Conservation (phyloP, 2,113 vertebrate genomes). For the Tupaia chinensis region DNA sequence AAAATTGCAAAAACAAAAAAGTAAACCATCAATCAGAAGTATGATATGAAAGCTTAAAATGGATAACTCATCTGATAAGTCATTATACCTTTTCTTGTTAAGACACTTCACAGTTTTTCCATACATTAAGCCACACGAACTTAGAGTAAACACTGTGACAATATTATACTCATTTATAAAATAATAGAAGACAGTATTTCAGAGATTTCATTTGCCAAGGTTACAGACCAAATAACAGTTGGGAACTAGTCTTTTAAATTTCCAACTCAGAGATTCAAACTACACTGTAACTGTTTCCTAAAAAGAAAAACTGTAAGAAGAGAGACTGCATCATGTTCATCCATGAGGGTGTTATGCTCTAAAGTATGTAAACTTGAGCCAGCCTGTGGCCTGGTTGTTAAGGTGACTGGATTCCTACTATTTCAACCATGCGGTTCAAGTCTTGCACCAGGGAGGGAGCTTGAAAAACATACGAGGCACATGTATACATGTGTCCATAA, state of each 20-base stretch:
- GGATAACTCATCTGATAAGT: background rate
- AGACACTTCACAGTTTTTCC: background rate
- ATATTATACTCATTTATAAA: background rate
- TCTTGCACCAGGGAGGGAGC: too few relatives aligned
- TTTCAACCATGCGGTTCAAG: too few relatives aligned
- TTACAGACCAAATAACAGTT: background rate
- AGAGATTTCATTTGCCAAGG: background rate
- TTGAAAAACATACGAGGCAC: too few relatives aligned
- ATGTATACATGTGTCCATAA: too few relatives aligned
- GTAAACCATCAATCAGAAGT: background rate
- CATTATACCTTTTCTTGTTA: background rate
- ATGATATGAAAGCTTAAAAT: background rate
- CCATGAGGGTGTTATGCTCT: background rate
- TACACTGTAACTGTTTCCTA: background rate
- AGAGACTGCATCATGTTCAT: background rate
- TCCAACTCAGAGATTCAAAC: background rate
- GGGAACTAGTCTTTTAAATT: background rate
- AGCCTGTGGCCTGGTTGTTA: too few relatives aligned
- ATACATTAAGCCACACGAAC: background rate
- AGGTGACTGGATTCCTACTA: too few relatives aligned
- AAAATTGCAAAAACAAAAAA: background rate
- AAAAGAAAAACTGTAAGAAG: background rate
- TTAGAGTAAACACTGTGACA: background rate
- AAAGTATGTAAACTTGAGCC: background rate
- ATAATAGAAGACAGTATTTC: background rate